Percentiles rank a stretch among this genome's conserved stretches.
Conservation (phyloP, 2,797 vertebrate species). For the Lepidocolaptes lacrymiger region DNA sequence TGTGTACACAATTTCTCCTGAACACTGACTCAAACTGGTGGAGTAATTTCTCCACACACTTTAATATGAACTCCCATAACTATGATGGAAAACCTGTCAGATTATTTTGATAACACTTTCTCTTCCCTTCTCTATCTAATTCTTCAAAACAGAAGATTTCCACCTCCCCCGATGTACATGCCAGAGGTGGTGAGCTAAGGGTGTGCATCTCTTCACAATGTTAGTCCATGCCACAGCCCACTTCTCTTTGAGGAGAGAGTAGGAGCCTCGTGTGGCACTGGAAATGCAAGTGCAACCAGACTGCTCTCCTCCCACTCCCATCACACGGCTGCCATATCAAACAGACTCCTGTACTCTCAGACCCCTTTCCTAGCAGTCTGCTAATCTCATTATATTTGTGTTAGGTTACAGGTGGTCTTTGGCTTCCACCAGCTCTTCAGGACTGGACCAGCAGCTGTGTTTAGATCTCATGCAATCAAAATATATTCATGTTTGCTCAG, state of each 20-base stretch:
- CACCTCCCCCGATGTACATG: neutral
- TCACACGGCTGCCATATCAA: neutral
- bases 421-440: neutral
- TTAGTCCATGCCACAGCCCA: neutral
- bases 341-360: neutral
- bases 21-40: neutral
- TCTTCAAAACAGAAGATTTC: neutral
- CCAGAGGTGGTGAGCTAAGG: neutral
- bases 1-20: neutral
- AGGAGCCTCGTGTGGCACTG: neutral
- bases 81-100: neutral
- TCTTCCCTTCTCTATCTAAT: neutral
- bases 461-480: neutral
- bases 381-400: neutral
- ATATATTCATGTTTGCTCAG: neutral
- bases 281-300: neutral
- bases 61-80: neutral
- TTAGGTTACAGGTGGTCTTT: neutral
- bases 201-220: neutral
- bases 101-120: neutral
- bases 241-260: neutral
- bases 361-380: neutral
- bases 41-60: neutral
- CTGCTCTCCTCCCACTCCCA: neutral
- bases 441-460: neutral